Percentiles rank a stretch among this genome's conserved stretches.
phyloP scores from a whole-genome alignment of 2,113 vertebrate genomes.

The Corvus cornix region DNA sequence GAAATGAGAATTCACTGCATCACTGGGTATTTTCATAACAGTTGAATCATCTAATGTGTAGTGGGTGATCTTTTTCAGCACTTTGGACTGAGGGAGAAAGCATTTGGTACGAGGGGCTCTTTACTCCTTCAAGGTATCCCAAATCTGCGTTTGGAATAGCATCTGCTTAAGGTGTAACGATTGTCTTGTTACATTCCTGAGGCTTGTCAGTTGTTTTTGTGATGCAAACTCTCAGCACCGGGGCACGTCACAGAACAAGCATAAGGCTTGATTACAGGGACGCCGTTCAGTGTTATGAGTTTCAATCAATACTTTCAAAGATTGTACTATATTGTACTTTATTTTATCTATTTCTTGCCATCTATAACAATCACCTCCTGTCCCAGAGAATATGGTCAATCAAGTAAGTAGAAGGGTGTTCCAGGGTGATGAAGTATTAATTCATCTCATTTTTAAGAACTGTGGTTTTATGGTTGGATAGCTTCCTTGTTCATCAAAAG shows the following conservation, averaged over 20 bases:
- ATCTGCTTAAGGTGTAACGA: not conserved
- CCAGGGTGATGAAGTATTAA: not conserved
- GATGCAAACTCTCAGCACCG: not conserved
- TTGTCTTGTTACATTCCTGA: not conserved
- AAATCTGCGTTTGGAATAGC: not conserved
- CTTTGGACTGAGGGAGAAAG: not conserved
- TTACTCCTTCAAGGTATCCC: not conserved
- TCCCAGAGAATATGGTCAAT: not conserved
- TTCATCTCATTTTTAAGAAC: not conserved
- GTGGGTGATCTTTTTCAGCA: not conserved
- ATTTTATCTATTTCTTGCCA: not conserved
- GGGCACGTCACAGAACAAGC: not conserved
- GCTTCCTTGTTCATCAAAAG: not conserved
- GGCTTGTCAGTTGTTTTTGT: not conserved
- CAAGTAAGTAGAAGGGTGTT: not conserved
- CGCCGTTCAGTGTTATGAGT: not conserved
- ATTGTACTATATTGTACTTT: not conserved
- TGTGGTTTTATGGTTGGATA: not conserved
- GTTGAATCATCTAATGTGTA: not conserved
- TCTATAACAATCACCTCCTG: not conserved
- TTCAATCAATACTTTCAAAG: not conserved
- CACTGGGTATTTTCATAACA: not conserved
- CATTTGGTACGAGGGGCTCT: not conserved
- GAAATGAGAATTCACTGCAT: not conserved
- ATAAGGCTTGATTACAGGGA: not conserved